Evolutionary conservation across 37 sponge, comb jelly and placozoan species (phyloP).

Genomic region (Oopsacas minuta): DNA sequence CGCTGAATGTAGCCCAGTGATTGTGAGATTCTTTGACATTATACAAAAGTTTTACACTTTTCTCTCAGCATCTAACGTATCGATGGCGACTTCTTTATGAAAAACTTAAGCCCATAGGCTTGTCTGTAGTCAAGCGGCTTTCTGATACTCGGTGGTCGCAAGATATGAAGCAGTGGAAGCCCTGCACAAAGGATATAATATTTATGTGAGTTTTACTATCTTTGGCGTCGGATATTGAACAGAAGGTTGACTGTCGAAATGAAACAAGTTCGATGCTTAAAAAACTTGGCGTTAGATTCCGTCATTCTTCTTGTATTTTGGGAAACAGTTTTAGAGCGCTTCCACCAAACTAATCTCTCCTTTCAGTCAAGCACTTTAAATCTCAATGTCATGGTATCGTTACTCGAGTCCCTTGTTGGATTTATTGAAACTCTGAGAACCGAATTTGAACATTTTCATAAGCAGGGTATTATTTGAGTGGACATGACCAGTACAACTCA

Average conservation of each 20-base stretch:
- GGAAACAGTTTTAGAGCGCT: constrained; percentile 17
- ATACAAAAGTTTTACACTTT: constrained; percentile 18
- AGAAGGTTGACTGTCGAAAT: constrained; percentile 19
- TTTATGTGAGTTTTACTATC: constrained; percentile 18
- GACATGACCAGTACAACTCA: constrained; percentile 19
- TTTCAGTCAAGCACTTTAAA: constrained; percentile 16
- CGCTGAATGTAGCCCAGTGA: constrained; percentile 18
- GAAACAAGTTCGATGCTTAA: constrained; percentile 14
- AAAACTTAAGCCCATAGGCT: constrained; percentile 19
- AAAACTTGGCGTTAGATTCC: constrained; percentile 19
- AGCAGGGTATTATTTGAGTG: constrained; percentile 18
- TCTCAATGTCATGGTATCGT: constrained; percentile 19
- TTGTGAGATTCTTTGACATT: constrained; percentile 16
- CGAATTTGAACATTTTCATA: constrained; percentile 18
- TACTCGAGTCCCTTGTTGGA: constrained; percentile 20
- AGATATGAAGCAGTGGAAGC: constrained; percentile 20
- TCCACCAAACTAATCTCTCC: constrained; percentile 17
- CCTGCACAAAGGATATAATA: constrained; percentile 19
- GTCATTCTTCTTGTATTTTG: constrained; percentile 17
- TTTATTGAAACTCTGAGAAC: constrained; percentile 19
- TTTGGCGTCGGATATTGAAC: constrained; percentile 18
- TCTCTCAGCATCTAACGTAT: constrained; percentile 16
- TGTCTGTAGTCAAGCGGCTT: constrained; percentile 10
- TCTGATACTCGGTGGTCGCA: constrained; percentile 19
- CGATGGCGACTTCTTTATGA: constrained; percentile 19